Evolutionary conservation across 2,888 invertebrate species (phyloP), one percentile per base, ranked within the genome.

Genomic region (Rapana venosa): DNA sequence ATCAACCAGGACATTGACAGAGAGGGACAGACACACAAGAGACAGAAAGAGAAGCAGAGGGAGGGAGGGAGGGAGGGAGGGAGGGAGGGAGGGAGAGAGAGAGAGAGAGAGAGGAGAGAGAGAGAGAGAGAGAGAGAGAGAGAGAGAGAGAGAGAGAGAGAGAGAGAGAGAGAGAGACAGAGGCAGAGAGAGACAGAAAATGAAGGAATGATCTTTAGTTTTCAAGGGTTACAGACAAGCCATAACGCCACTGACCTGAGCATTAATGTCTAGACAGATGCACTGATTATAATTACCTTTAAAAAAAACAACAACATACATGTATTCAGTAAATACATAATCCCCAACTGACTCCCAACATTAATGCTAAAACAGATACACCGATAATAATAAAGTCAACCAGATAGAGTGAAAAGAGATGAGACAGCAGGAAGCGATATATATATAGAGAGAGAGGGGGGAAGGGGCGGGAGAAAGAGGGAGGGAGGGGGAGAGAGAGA

Each of bases 51-150:
- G n/a, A 74, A 11, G n/a, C 4, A 74, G n/a, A 11, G n/a, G 2
- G 22, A 26, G 26, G 11, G 11, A 13, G 30, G 2, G 22, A 81
- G 81, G 13, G 35, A 79, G 47, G 36, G 36, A n/a, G 47, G 0
- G 47, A 22, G 2, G 20, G 47, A 36, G 47, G 36, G 47, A 36
- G 47, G 22, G 36, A 36, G 79, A 15, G 35, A n/a, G 32, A 26
- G 70, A 70, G 77, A 32, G 77, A 32, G 32, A 17, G 30, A 32
- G 20, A 6, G 32, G 77, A 77, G 77, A 79, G 36, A 81, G 20
- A 47, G 81, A 81, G 81, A 81, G 20, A 47, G 81, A 81, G 81
- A 36, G 81, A 81, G 36, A 47, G 47, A 36, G 36, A 81, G 81
- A 81, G 36, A 36, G 36, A 47, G 81, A 32, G 77, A 77, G 77